phyloP scores from a whole-genome alignment of 2,888 invertebrate species.

The Tiphia femorata region DNA sequence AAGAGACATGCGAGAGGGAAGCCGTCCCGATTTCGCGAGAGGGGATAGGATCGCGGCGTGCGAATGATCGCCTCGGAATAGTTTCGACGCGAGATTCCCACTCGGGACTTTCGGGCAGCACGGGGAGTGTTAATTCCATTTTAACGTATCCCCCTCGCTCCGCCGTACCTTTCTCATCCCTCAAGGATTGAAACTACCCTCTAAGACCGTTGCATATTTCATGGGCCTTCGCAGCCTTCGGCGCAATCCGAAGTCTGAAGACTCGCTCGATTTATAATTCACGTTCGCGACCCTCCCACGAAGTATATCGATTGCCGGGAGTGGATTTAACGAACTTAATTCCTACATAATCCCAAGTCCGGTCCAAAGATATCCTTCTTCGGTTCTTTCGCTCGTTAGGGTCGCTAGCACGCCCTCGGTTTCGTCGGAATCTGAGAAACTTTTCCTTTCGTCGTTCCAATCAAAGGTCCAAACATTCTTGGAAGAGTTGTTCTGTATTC shows the following conservation, averaged over 20 bases:
- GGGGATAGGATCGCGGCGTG: too few species aligned
- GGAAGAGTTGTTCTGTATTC: too few species aligned
- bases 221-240: constrained; percentile 47
- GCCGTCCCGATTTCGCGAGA: too few species aligned
- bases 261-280: constrained; percentile 60
- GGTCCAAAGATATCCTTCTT: background rate
- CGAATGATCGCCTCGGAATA: constrained; percentile 41
- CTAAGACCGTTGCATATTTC: constrained; percentile 66
- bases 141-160: constrained; percentile 41
- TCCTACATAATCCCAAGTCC: constrained; percentile 5
- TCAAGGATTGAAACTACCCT: constrained; percentile 58
- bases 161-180: background rate
- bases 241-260: constrained; percentile 46
- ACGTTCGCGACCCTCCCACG: constrained; percentile 25
- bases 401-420: too few species aligned
- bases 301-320: constrained; percentile 51
- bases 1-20: too few species aligned
- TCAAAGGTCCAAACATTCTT: too few species aligned
- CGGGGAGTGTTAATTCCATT: constrained; percentile 60
- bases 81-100: constrained; percentile 24
- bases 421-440: too few species aligned
- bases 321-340: constrained; percentile 45
- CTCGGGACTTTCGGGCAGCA: constrained; percentile 18
- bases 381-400: too few species aligned
- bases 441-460: too few species aligned